Percentiles rank a stretch among this genome's conserved stretches.
phyloP scores from a whole-genome alignment of 2,797 vertebrate genomes.

The Rhabdomys pumilio region DNA sequence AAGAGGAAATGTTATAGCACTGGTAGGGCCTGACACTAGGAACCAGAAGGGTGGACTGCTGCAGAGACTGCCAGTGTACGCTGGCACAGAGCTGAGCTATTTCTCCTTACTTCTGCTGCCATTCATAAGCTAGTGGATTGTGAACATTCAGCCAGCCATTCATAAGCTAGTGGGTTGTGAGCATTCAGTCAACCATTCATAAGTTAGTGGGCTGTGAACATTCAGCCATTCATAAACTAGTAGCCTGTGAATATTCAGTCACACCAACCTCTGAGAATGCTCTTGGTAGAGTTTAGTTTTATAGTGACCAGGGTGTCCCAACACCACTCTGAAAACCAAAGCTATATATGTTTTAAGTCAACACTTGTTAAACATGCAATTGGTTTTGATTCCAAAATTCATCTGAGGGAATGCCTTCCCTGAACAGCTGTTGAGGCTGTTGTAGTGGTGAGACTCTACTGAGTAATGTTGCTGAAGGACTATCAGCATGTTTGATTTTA shows the following conservation, averaged over 20 bases:
- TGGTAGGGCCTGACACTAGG: background rate
- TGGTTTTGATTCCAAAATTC: conserved; percentile 17
- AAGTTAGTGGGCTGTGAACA: background rate
- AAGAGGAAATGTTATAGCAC: background rate
- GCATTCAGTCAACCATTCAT: background rate
- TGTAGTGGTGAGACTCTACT: background rate
- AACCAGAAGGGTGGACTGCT: background rate
- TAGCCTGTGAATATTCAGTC: background rate
- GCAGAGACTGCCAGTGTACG: background rate
- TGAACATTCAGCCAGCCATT: background rate
- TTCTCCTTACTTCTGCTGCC: background rate
- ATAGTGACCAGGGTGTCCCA: background rate
- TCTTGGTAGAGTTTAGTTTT: background rate
- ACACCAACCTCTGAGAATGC: background rate
- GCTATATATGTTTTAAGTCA: conserved; percentile 1
- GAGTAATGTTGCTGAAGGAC: conserved; percentile 16
- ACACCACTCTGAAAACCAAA: background rate
- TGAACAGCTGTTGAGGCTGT: background rate
- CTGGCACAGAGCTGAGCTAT: background rate
- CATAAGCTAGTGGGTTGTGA: background rate
- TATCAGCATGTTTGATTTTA: background rate
- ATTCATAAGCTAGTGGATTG: background rate
- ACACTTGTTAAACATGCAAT: background rate
- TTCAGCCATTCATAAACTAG: background rate
- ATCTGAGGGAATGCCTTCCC: background rate